Percentiles rank a stretch among this genome's conserved stretches.
These are phyloP conservation scores for Alentia gelatinosa DNA, from an alignment of 2,888 invertebrate species.

Conservation along the genomic window DNA sequence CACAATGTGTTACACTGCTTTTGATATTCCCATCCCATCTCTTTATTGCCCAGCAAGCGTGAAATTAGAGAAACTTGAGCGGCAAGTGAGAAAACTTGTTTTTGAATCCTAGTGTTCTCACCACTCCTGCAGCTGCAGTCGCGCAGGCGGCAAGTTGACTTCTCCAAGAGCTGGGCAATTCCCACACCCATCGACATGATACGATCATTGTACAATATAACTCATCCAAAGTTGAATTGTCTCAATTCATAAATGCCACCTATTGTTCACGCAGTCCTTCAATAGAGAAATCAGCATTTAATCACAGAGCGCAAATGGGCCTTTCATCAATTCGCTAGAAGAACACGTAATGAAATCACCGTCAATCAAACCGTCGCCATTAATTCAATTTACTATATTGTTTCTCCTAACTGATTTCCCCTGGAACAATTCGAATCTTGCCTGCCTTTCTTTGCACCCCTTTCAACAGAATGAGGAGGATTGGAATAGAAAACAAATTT, in stretches of 20 bases:
- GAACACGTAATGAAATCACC: constrained; percentile 31
- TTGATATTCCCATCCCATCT: too few species aligned
- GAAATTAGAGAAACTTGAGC: too few species aligned
- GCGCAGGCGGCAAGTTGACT: not conserved
- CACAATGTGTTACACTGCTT: too few species aligned
- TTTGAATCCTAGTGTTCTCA: too few species aligned
- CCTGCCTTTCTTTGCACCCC: not conserved
- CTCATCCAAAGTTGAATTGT: not conserved
- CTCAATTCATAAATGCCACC: constrained; percentile 12
- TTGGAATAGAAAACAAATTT: not conserved
- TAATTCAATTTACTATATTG: constrained; percentile 42
- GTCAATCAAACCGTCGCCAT: constrained; percentile 32
- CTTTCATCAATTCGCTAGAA: not conserved
- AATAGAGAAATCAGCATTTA: constrained; percentile 41
- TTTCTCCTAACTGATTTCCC: constrained; percentile 32
- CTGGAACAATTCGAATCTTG: constrained; percentile 8
- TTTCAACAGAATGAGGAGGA: not conserved
- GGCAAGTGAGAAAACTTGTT: too few species aligned
- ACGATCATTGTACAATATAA: not conserved
- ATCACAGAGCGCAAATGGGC: not conserved
- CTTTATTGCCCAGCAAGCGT: too few species aligned
- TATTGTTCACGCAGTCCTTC: not conserved
- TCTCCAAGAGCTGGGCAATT: not conserved
- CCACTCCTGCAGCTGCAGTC: not conserved
- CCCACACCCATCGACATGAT: not conserved